Base-by-base conservation (phyloP, 2,797 vertebrate species). In the Pseudotriccus pelzelni region DNA sequence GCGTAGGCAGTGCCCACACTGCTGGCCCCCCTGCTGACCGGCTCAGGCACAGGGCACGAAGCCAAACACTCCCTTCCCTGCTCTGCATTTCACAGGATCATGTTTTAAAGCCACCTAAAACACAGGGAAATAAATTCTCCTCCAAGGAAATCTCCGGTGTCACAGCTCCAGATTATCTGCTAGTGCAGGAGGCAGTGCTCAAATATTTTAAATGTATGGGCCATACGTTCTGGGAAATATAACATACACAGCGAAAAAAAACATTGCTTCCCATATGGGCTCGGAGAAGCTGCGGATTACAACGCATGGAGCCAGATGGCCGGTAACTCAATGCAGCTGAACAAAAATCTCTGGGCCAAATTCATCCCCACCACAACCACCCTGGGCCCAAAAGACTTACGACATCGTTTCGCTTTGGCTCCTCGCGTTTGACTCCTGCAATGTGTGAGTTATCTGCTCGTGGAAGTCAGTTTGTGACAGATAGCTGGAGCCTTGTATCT, bases 201-300 rank as follows among this genome's bases (percentile, higher is more conserved):
- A 95, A 70, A 85, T 36, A 78, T 84, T 95, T 84, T 70, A 93
- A 96, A 70, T 24, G 75, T 80, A 95, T 74, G 87, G 70, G 83
- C 94, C 90, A 90, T 96, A 96, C 92, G 52, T 97, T 97, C 94
- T 84, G 90, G 92, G 95, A 96, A 95, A 90, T 53, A 81, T 70
- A 83, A 90, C 84, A 32, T 90, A 90, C 68, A 78, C 70, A 69
- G 86, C 1, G 52, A 94, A 90, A 96, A 96, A 94, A 94, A 92
- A 91, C 43, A 82, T 76, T 94, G 97, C 97, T 94, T 93, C 68
- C 95, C 94, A 96, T 96, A 96, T 93, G 97, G 94, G 93, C 94
- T 84, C 3, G 43, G 91, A 64, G 58, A 52, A 75, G 63, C 76
- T 58, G 25, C 2, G 9, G 93, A 58, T 70, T 24, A 22, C 76